A percentile compares a stretch with the other conserved stretches of the same genome.
Evolutionary conservation across 2,797 vertebrate species (phyloP).

Genomic region (Lacerta bilineata): DNA sequence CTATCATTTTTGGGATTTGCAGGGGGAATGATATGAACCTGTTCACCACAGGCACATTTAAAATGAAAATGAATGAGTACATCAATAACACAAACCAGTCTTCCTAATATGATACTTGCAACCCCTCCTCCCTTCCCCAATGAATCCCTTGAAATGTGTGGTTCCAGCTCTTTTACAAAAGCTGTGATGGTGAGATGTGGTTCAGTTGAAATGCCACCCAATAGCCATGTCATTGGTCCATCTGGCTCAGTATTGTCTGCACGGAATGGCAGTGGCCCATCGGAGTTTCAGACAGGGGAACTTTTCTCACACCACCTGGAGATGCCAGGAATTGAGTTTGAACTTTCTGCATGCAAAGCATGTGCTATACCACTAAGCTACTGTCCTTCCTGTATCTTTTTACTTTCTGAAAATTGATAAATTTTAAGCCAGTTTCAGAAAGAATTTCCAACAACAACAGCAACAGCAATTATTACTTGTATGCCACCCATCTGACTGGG

Average conservation of each 20-base stretch:
- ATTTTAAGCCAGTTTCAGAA: neutral
- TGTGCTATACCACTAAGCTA: neutral
- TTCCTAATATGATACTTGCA: neutral
- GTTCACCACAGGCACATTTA: neutral
- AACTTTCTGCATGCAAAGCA: neutral
- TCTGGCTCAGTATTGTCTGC: too few species aligned
- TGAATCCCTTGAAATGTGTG: neutral
- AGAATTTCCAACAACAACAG: too few species aligned
- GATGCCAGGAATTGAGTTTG: neutral
- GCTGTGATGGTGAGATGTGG: neutral
- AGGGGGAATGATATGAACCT: neutral
- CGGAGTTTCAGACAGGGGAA: too few species aligned
- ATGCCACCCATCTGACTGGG: too few species aligned
- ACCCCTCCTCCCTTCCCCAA: neutral
- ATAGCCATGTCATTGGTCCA: neutral
- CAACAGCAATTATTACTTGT: too few species aligned
- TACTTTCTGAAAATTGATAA: neutral
- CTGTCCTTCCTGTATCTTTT: neutral
- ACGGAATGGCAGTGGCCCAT: too few species aligned
- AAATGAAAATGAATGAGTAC: neutral
- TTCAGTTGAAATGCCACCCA: neutral
- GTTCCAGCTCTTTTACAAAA: neutral
- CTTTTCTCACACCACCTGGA: neutral
- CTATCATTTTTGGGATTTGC: neutral
- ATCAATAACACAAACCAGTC: neutral